Percentiles rank a stretch among this genome's conserved stretches.
Conservation (phyloP, 2,888 invertebrate species). For the Syrista parreyssii region DNA sequence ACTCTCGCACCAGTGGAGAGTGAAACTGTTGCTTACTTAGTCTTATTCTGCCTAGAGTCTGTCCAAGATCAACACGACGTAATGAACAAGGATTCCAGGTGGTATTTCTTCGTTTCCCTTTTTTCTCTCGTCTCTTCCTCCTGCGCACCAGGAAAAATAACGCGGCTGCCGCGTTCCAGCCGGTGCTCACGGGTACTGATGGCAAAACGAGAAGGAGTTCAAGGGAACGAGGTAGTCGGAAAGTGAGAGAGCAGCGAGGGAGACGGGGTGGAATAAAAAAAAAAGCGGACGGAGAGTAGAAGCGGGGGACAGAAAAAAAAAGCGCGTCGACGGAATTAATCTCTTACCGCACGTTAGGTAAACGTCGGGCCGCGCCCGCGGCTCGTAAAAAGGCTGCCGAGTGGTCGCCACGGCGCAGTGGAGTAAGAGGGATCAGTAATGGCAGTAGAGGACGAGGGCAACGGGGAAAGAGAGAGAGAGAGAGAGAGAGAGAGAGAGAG, state of each 20-base stretch:
- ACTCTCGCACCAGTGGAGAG: constrained; percentile 1
- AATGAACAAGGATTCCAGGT: constrained; percentile 33
- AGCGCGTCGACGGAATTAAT: constrained; percentile 31
- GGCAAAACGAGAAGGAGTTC: background rate
- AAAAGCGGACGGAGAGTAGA: background rate
- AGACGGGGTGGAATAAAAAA: background rate
- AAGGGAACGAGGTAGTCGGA: background rate
- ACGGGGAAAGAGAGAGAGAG: background rate
- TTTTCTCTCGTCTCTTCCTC: background rate
- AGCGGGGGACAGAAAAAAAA: constrained; percentile 5
- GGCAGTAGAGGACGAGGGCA: background rate
- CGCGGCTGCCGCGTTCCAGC: constrained; percentile 17
- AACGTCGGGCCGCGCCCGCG: constrained; percentile 16
- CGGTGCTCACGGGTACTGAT: constrained; percentile 7
- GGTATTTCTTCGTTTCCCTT: constrained; percentile 13
- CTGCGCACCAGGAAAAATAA: constrained; percentile 21
- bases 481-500: no score
- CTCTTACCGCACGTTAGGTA: constrained; percentile 27
- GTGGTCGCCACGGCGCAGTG: background rate
- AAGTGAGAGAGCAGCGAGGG: background rate
- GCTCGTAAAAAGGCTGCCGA: background rate
- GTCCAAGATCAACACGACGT: constrained; percentile 33
- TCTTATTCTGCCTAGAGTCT: constrained; percentile 14
- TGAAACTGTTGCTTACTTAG: constrained; percentile 5
- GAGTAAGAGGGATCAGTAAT: background rate